These are phyloP conservation scores for Brienomyrus brachyistius DNA, from an alignment of 2,113 vertebrate species.

Conservation along the genomic window DNA sequence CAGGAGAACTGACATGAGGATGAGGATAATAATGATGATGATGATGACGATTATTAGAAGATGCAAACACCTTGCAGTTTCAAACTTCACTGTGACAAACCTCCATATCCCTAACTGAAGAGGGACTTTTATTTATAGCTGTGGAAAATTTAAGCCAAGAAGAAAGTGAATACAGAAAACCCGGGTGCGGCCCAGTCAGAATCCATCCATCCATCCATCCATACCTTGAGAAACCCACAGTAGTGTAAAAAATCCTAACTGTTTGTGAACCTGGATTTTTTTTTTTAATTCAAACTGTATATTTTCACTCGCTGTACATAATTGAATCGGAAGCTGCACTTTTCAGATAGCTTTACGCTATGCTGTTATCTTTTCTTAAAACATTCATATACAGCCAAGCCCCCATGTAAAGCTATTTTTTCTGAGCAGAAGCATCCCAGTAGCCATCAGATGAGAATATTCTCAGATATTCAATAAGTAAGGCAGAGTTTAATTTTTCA, in stretches of 20 bases:
- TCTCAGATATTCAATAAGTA: background rate
- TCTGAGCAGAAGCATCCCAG: background rate
- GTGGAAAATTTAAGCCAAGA: too few relatives aligned
- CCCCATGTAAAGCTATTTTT: too few relatives aligned
- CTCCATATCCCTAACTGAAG: background rate
- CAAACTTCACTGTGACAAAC: background rate
- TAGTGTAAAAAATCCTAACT: background rate
- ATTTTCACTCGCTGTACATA: background rate
- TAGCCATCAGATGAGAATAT: background rate
- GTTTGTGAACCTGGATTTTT: background rate
- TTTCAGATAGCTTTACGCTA: background rate
- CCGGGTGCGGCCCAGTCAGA: background rate
- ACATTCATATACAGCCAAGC: too few relatives aligned
- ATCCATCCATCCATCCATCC: background rate
- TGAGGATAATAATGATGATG: background rate
- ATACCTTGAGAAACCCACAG: background rate
- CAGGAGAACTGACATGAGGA: background rate
- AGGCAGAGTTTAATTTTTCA: background rate
- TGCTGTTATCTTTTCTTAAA: too few relatives aligned
- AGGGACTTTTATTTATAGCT: background rate
- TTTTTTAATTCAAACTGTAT: background rate
- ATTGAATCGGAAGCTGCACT: background rate
- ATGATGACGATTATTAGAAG: background rate
- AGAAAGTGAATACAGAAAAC: background rate
- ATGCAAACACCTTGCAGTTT: background rate